Evolutionary conservation across 2,113 vertebrate genomes (phyloP).

Genomic region (Gavia stellata): DNA sequence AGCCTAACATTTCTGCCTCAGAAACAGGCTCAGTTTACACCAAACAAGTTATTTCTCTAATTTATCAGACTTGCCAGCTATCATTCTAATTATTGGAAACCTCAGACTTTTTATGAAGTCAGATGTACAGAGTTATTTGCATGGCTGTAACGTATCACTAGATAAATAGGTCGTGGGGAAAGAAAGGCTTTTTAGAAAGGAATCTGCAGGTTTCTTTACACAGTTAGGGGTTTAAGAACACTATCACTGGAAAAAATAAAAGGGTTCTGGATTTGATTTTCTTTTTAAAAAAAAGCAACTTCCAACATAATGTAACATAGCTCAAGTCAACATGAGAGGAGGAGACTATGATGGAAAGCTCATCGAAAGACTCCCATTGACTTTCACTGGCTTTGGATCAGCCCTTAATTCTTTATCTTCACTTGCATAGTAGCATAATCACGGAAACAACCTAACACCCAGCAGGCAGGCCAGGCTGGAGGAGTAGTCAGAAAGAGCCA

Average conservation of each 20-base stretch:
- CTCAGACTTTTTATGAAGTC: constrained; percentile 51
- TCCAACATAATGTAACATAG: constrained; percentile 20
- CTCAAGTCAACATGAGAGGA: background rate
- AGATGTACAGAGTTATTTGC: constrained; percentile 10
- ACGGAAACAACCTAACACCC: background rate
- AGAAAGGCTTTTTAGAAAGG: background rate
- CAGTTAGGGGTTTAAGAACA: background rate
- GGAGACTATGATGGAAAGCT: background rate
- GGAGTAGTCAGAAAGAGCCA: background rate
- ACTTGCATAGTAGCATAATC: background rate
- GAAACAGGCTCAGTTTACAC: constrained; percentile 82
- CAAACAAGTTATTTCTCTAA: constrained; percentile 78
- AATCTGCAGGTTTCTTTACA: constrained; percentile 2
- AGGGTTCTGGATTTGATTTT: constrained; percentile 50
- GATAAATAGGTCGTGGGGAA: background rate
- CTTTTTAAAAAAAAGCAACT: background rate
- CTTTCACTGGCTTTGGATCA: background rate
- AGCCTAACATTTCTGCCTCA: constrained; percentile 85
- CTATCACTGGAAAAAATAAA: background rate
- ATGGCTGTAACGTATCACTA: background rate
- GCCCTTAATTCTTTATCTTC: background rate
- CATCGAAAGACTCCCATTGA: constrained; percentile 5
- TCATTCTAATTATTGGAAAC: constrained; percentile 69
- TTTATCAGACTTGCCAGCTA: constrained; percentile 74
- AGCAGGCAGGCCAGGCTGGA: background rate